phyloP scores from a whole-genome alignment of 2,113 vertebrate genomes.

The Uropsilus gracilis region DNA sequence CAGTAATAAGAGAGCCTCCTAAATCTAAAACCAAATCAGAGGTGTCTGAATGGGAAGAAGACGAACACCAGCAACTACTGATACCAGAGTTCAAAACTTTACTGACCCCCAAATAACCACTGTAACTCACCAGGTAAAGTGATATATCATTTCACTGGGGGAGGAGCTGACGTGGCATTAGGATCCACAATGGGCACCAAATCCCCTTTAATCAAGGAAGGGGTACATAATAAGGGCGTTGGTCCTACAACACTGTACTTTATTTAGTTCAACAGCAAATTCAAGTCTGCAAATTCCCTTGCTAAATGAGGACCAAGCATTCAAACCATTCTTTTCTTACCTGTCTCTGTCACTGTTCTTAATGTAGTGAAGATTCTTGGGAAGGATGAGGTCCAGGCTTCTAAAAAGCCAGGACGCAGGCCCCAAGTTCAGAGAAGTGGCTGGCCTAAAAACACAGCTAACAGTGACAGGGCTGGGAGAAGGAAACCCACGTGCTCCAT shows the following conservation, averaged over 20 bases:
- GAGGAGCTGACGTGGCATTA: neutral
- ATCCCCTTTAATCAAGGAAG: neutral
- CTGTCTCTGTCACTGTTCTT: neutral
- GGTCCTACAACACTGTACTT: neutral
- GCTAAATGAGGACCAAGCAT: neutral
- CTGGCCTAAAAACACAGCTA: neutral
- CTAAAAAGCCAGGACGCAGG: neutral
- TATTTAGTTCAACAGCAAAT: neutral
- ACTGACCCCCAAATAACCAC: neutral
- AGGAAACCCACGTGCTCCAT: neutral
- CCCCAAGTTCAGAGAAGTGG: neutral
- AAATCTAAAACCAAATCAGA: neutral
- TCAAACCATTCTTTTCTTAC: neutral
- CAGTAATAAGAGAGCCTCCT: neutral
- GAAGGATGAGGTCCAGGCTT: neutral
- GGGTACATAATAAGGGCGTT: neutral
- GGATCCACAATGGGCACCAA: neutral
- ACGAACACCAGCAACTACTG: neutral
- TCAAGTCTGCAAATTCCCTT: neutral
- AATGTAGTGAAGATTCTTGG: neutral
- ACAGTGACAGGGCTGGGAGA: fast-evolving
- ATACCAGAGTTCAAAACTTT: neutral
- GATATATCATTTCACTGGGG: neutral
- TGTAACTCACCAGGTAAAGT: neutral
- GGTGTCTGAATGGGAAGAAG: neutral